Conservation (phyloP, 2,113 vertebrate species). For the Lonchura striata region DNA sequence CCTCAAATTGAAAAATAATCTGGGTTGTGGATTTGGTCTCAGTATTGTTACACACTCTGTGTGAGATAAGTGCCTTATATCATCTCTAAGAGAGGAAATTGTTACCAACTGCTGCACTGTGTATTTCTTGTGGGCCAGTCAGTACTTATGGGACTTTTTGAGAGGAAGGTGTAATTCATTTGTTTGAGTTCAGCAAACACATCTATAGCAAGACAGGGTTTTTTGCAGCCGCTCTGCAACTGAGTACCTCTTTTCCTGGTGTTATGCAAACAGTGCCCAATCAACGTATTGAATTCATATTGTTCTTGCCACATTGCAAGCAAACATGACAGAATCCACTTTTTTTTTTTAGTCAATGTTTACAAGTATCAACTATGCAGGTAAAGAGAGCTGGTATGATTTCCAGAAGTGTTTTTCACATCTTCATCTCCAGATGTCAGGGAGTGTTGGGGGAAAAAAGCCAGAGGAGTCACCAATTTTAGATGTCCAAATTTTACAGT, state of each 20-base stretch:
- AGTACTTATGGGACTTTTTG: neutral
- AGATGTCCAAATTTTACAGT: neutral
- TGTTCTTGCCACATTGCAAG: neutral
- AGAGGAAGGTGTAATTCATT: neutral
- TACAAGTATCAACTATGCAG: neutral
- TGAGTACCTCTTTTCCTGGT: neutral
- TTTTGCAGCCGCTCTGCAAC: neutral
- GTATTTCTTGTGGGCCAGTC: neutral
- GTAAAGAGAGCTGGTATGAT: neutral
- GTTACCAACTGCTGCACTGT: slow-evolving; percentile 22
- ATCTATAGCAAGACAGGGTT: neutral
- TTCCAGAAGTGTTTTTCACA: neutral
- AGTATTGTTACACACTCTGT: neutral
- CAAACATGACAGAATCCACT: neutral
- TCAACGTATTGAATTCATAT: neutral
- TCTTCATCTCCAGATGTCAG: neutral
- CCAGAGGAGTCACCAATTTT: neutral
- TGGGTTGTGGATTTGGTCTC: neutral
- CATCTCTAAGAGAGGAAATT: neutral
- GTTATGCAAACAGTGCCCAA: neutral
- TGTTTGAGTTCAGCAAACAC: neutral
- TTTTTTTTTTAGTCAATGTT: neutral
- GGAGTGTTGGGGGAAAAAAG: neutral
- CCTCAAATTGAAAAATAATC: slow-evolving; percentile 14
- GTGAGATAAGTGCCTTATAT: neutral